Evolutionary conservation across 2,113 vertebrate species (phyloP).

Genomic region (Falco punctatus): DNA sequence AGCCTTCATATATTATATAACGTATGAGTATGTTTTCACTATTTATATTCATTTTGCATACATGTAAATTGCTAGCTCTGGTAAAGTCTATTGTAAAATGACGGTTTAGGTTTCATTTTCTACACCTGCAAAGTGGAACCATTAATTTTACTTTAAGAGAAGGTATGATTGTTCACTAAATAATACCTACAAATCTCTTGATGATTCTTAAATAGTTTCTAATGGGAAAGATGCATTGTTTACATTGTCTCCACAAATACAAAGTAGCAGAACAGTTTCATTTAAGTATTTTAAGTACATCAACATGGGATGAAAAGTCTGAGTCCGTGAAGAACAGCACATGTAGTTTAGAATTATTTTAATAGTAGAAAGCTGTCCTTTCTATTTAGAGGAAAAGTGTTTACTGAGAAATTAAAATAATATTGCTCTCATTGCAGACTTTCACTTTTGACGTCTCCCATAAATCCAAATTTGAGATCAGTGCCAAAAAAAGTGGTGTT

Average conservation of each 20-base stretch:
- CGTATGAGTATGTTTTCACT: not conserved
- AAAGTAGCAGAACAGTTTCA: conserved; percentile 11
- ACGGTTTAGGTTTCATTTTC: conserved; percentile 1
- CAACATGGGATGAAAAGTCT: not conserved
- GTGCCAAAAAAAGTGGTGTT: not conserved
- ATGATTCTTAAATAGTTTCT: not conserved
- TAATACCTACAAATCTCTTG: not conserved
- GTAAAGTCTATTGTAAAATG: conserved; percentile 13
- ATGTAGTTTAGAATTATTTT: not conserved
- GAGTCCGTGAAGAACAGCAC: not conserved
- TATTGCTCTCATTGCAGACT: not conserved
- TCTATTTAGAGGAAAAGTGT: not conserved
- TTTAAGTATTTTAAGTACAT: not conserved
- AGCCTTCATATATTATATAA: not conserved
- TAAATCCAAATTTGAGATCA: not conserved
- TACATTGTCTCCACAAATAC: not conserved
- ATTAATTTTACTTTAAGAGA: conserved; percentile 32
- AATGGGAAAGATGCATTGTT: not conserved
- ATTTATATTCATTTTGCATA: not conserved
- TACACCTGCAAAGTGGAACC: conserved; percentile 1
- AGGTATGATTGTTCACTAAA: not conserved
- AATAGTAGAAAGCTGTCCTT: not conserved
- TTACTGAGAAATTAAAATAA: not conserved
- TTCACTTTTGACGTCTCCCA: not conserved
- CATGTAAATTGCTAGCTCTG: not conserved